A percentile compares a stretch with the other conserved stretches of the same genome.
phyloP scores from a whole-genome alignment of 1,140 invertebrate species.

The Trichonephila clavata region DNA sequence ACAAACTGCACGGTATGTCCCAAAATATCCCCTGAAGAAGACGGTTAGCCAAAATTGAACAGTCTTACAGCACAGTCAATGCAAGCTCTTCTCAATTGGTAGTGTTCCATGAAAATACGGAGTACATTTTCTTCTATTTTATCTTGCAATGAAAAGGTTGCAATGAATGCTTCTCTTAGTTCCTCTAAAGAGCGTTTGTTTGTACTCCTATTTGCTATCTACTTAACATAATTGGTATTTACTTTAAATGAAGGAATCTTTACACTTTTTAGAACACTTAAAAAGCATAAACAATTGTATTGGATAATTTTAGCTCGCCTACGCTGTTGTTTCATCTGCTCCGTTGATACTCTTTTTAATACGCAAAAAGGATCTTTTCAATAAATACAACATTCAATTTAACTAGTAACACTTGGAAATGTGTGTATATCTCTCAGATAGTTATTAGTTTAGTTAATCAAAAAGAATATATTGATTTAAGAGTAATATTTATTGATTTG shows the following conservation, averaged over 20 bases:
- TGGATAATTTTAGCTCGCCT: not conserved
- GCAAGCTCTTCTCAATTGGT: constrained; percentile 50
- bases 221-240: not conserved
- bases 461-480: no score
- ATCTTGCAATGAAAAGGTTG: constrained; percentile 28
- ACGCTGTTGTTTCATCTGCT: not conserved
- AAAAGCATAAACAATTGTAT: not conserved
- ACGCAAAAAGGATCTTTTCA: no score
- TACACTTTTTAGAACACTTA: not conserved
- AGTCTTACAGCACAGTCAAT: constrained; percentile 35
- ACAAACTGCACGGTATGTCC: constrained; percentile 31
- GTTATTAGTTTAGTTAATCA: no score
- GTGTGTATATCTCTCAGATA: no score
- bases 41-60: constrained; percentile 52
- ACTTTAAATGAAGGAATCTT: not conserved
- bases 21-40: constrained; percentile 51
- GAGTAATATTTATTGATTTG: no score
- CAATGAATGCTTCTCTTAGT: constrained; percentile 30
- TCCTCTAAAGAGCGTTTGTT: constrained; percentile 9
- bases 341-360: no score
- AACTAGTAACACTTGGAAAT: no score
- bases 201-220: constrained; percentile 11
- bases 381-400: no score
- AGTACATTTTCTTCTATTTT: constrained; percentile 22
- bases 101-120: constrained; percentile 42